These are phyloP conservation scores for Leptopilina syphax DNA, from an alignment of 2,888 invertebrate genomes.

Conservation along the genomic window DNA sequence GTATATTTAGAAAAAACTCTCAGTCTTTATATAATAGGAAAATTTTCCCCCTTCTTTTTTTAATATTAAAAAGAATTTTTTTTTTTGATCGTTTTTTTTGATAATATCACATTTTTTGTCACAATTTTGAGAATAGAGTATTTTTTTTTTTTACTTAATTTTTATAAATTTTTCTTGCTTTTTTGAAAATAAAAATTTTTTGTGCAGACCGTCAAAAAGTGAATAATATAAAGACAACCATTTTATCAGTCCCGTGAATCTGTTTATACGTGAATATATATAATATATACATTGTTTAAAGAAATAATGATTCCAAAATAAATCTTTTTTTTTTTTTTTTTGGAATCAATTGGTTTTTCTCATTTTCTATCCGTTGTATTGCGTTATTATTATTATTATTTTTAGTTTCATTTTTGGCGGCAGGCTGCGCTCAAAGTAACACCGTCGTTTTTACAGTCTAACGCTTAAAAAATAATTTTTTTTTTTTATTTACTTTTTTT, in stretches of 20 bases:
- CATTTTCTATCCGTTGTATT: constrained; percentile 39
- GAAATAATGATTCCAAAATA: constrained; percentile 35
- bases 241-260: constrained; percentile 25
- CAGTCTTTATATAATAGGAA: constrained; percentile 35
- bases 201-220: neutral
- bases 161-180: neutral
- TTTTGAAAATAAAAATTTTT: neutral
- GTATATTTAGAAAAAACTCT: constrained; percentile 19
- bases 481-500: constrained; percentile 34
- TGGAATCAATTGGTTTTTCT: constrained; percentile 21
- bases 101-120: constrained; percentile 36
- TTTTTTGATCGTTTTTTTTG: constrained; percentile 23
- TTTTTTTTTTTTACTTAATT: neutral
- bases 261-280: constrained; percentile 37
- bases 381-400: constrained; percentile 29
- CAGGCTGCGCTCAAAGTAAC: constrained; percentile 67
- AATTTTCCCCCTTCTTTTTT: neutral
- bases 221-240: neutral
- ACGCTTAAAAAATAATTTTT: constrained; percentile 52
- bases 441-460: constrained; percentile 50
- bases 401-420: constrained; percentile 51
- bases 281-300: constrained; percentile 28
- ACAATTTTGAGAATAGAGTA: constrained; percentile 1
- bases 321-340: neutral
- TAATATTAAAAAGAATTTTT: too few relatives aligned